A percentile compares a stretch with the other conserved stretches of the same genome.
These are phyloP conservation scores for Lampropteryx suffumata DNA, from an alignment of 2,888 invertebrate species.

Conservation along the genomic window DNA sequence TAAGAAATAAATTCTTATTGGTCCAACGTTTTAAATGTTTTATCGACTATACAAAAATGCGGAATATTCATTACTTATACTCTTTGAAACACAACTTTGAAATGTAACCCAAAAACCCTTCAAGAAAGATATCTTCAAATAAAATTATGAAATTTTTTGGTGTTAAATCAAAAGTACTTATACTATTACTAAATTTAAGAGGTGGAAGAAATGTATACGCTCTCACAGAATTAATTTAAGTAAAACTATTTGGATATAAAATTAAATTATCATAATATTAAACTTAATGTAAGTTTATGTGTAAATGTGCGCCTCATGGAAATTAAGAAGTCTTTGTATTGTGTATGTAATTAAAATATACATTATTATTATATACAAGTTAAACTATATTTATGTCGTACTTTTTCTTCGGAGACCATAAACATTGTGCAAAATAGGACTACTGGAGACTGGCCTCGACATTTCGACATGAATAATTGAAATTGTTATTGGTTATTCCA, in stretches of 20 bases:
- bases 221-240: constrained; percentile 79
- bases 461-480: constrained; percentile 60
- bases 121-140: constrained; percentile 77
- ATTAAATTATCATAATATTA: constrained; percentile 67
- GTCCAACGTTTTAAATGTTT: constrained; percentile 83
- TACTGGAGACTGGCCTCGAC: constrained; percentile 60
- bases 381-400: constrained; percentile 70
- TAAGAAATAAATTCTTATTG: constrained; percentile 83
- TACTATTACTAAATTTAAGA: constrained; percentile 71
- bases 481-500: constrained; percentile 39
- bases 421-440: constrained; percentile 64
- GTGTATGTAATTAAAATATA: constrained; percentile 81
- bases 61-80: constrained; percentile 80
- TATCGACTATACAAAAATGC: constrained; percentile 83
- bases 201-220: constrained; percentile 79
- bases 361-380: constrained; percentile 79
- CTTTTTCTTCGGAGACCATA: constrained; percentile 77
- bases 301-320: constrained; percentile 79
- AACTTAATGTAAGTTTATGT: constrained; percentile 72
- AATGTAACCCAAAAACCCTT: constrained; percentile 71
- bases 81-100: constrained; percentile 81
- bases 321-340: constrained; percentile 81
- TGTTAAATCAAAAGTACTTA: constrained; percentile 80
- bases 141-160: constrained; percentile 81
- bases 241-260: constrained; percentile 80